A percentile compares a stretch with the other conserved stretches of the same genome.
Conservation (phyloP, 1,140 invertebrate genomes). For the Ips nitidus region DNA sequence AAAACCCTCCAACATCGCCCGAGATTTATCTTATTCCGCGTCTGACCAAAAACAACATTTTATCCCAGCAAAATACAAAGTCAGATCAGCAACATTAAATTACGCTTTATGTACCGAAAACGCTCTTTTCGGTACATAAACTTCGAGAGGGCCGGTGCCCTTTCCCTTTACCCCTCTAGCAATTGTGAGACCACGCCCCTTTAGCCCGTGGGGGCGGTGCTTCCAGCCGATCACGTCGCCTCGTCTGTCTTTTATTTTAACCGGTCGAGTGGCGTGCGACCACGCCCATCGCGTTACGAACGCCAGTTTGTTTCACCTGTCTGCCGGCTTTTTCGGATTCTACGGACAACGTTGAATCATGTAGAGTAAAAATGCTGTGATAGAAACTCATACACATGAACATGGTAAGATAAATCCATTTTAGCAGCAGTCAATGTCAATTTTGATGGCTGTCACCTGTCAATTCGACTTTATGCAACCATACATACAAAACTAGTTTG, state of each 20-base stretch:
- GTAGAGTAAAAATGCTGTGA: too few species aligned
- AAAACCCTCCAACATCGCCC: too few species aligned
- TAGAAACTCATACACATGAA: too few species aligned
- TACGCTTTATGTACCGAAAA: slow-evolving; percentile 31
- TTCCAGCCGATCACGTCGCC: not conserved
- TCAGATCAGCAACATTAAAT: slow-evolving; percentile 30
- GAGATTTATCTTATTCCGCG: not conserved
- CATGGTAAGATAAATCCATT: too few species aligned
- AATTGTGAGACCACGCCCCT: slow-evolving; percentile 4
- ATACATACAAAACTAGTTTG: too few species aligned
- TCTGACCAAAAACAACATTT: slow-evolving; percentile 15
- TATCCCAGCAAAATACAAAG: slow-evolving; percentile 29
- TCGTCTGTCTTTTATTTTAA: slow-evolving; percentile 3
- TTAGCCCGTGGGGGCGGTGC: slow-evolving; percentile 2
- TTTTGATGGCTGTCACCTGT: too few species aligned
- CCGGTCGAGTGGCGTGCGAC: slow-evolving; percentile 10
- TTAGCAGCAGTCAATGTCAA: too few species aligned
- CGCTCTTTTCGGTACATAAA: slow-evolving; percentile 29
- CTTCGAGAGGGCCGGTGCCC: slow-evolving; percentile 10
- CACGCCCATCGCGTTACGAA: slow-evolving; percentile 23
- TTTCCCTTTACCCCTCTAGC: not conserved
- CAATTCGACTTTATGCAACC: too few species aligned
- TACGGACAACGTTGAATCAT: too few species aligned
- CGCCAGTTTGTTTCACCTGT: slow-evolving; percentile 17
- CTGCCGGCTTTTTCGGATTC: slow-evolving; percentile 5